phyloP scores from a whole-genome alignment of 1,140 invertebrate species.

The Tetranychus cinnabarinus region DNA sequence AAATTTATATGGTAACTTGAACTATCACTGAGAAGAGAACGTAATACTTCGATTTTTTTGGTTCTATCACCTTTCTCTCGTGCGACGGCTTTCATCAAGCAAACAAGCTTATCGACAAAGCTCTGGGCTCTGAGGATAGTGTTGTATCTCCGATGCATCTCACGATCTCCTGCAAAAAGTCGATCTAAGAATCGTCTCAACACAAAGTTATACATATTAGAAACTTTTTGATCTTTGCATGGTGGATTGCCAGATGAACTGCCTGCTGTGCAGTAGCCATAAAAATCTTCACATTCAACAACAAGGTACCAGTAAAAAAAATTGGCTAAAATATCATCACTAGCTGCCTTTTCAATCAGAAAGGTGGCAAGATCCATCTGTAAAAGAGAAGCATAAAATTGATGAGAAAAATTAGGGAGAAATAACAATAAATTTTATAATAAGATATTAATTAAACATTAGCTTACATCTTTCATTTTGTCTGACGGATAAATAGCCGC shows the following conservation, averaged over 20 bases:
- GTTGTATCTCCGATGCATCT: constrained; percentile 40
- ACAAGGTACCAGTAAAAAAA: constrained; percentile 92
- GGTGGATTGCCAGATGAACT: background rate
- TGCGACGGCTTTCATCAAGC: constrained; percentile 68
- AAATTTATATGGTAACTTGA: constrained; percentile 70
- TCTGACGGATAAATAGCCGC: background rate
- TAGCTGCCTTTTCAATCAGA: constrained; percentile 63
- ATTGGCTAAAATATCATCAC: constrained; percentile 69
- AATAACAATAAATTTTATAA: too few species aligned
- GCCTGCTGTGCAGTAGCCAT: constrained; percentile 16
- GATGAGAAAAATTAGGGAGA: too few species aligned
- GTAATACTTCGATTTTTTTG: constrained; percentile 63
- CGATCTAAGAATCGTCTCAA: constrained; percentile 51
- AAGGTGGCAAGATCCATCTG: constrained; percentile 56
- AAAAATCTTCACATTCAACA: constrained; percentile 62
- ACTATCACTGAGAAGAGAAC: constrained; percentile 50
- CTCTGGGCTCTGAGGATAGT: constrained; percentile 55
- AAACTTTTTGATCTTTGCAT: constrained; percentile 9
- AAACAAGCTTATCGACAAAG: constrained; percentile 73
- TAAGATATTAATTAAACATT: too few species aligned
- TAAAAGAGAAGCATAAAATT: background rate
- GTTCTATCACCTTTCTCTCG: constrained; percentile 71
- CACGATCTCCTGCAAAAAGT: constrained; percentile 33
- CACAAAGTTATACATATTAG: constrained; percentile 68
- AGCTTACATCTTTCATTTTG: background rate